Evolutionary conservation across 2,888 invertebrate species (phyloP).

Genomic region (Athalia circularis): DNA sequence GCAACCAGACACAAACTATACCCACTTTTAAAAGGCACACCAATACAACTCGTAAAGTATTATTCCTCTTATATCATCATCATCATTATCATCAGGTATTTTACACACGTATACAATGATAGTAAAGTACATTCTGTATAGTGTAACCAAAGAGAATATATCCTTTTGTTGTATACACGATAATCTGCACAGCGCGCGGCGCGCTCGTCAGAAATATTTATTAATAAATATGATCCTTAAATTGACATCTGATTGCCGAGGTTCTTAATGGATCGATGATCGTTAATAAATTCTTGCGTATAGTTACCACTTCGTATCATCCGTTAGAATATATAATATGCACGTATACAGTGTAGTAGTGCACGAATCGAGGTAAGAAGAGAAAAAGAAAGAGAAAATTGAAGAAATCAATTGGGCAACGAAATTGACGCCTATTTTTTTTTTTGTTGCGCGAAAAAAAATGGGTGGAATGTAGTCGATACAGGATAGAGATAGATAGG

Average conservation of each 20-base stretch:
- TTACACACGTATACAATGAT: no score
- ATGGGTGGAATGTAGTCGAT: no score
- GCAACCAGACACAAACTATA: constrained; percentile 2
- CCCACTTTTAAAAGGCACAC: constrained; percentile 12
- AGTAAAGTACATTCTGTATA: no score
- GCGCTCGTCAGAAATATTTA: constrained; percentile 41
- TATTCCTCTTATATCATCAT: no score
- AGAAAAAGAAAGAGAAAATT: no score
- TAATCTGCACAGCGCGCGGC: not conserved
- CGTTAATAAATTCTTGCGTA: constrained; percentile 42
- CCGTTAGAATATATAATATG: not conserved
- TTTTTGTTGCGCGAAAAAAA: no score
- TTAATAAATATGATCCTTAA: constrained; percentile 44
- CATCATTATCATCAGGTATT: no score
- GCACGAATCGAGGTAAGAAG: not conserved
- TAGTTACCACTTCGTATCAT: not conserved
- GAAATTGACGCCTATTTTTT: no score
- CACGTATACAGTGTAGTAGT: not conserved
- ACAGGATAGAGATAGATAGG: no score
- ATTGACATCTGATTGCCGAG: constrained; percentile 50
- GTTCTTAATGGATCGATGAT: constrained; percentile 52
- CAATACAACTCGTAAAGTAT: no score
- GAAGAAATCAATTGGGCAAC: no score
- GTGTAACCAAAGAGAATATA: not conserved
- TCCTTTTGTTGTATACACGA: constrained; percentile 2